Evolutionary conservation across 2,797 vertebrate species (phyloP), one percentile per base, ranked within the genome.

Genomic region (Lemur catta): DNA sequence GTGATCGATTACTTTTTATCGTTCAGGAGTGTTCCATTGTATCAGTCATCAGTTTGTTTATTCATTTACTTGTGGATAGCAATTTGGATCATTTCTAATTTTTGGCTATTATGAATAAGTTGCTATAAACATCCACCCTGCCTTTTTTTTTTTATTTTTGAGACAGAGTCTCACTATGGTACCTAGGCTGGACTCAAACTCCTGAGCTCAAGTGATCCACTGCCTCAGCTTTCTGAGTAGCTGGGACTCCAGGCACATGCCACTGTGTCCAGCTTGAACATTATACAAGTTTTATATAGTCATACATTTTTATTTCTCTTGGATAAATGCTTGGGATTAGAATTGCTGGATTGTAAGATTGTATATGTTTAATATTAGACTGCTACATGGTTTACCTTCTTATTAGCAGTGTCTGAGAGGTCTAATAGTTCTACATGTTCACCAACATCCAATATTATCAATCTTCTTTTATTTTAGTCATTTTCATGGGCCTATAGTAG

Each of bases 1-100:
- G 22, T 84, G 57, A 30, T 71, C 65, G 61, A 80, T 96, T 94
- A 35, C 30, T 92, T 85, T 89, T 93, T 79, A 38, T 69, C 93
- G 12, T 81, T 84, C 30, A 91, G 9, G 13, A 84, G 18, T 95
- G 35, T 48, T 92, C 18, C 2, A 12, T 69, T 72, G 46, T 86
- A 86, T 69, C 59, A 24, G 9, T 67, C 57, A 65, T 65, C 33
- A 74, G 7, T 95, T 84, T 93, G 12, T 18, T 50, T 89, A 52
- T 81, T 15, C 28, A 20, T 85, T 88, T n/a, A 69, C n/a, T 75
- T 74, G 26, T 91, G 88, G 52, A n/a, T 80, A 57, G 12, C 43
- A 74, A 13, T 75, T 91, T 71, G 63, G 24, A 50, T 94, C 94
- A 59, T 41, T 84, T 74, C 30, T 91, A 35, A 55, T 33, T 78